Evolutionary conservation across 1,140 invertebrate species (phyloP).

Genomic region (Pogonomyrmex barbatus): DNA sequence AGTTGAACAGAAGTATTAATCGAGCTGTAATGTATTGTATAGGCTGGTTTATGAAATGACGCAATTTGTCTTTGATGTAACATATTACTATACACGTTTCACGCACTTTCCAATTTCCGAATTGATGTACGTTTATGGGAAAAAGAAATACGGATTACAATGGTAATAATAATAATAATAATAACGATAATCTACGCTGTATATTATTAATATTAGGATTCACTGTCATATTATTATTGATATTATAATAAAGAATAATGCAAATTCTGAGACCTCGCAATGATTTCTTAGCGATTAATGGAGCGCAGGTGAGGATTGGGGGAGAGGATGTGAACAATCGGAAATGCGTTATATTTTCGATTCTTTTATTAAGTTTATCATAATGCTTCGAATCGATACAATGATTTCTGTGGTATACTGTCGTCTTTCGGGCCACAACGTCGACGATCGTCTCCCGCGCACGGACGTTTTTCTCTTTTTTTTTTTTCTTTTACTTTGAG

Average conservation of each 20-base stretch:
- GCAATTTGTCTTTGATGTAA: slow-evolving; percentile 82
- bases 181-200: slow-evolving; percentile 73
- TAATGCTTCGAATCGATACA: slow-evolving; percentile 85
- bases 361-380: slow-evolving; percentile 86
- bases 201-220: slow-evolving; percentile 78
- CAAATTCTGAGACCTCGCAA: background rate
- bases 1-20: slow-evolving; percentile 83
- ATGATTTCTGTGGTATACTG: slow-evolving; percentile 85
- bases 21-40: slow-evolving; percentile 82
- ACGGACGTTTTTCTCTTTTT: slow-evolving; percentile 1
- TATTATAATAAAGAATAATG: slow-evolving; percentile 73
- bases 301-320: no score
- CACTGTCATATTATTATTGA: slow-evolving; percentile 70
- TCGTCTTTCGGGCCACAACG: slow-evolving; percentile 79
- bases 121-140: slow-evolving; percentile 77
- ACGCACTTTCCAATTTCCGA: slow-evolving; percentile 70
- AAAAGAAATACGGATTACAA: slow-evolving; percentile 72
- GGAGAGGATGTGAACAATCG: background rate
- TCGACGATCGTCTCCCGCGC: slow-evolving; percentile 71
- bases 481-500: slow-evolving; percentile 28
- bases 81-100: slow-evolving; percentile 78
- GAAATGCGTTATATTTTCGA: slow-evolving; percentile 72
- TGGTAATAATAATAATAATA: slow-evolving; percentile 68
- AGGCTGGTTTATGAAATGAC: slow-evolving; percentile 79
- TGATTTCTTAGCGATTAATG: background rate